Percentiles rank a stretch among this genome's conserved stretches.
Evolutionary conservation across 1,140 invertebrate genomes (phyloP).

Genomic region (Nasonia longicornis): DNA sequence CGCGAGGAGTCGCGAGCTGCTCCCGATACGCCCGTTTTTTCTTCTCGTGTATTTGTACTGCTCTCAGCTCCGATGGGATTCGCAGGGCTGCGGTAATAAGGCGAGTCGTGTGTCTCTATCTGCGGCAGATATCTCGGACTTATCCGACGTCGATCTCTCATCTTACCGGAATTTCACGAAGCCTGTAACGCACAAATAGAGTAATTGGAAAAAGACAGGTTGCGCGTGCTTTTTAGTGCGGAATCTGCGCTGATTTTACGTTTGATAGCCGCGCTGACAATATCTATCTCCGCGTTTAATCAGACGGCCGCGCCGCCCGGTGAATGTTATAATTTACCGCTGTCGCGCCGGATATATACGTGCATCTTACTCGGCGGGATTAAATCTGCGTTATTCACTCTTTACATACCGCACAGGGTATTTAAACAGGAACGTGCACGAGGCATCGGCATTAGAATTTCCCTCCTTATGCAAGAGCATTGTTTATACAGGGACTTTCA

Average conservation of each 20-base stretch:
- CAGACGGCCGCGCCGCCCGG: not conserved
- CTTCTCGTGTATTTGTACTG: not conserved
- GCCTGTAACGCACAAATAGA: not conserved
- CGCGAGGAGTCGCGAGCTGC: not conserved
- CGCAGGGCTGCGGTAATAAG: too few relatives aligned
- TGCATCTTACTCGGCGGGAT: not conserved
- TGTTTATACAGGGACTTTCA: conserved; percentile 14
- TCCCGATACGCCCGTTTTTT: not conserved
- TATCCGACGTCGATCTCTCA: not conserved
- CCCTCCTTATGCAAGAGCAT: not conserved
- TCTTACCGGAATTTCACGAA: not conserved
- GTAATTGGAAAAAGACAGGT: conserved; percentile 18
- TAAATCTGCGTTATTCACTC: too few relatives aligned
- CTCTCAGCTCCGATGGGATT: not conserved
- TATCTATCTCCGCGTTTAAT: conserved; percentile 3
- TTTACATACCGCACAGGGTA: too few relatives aligned
- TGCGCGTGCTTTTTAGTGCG: not conserved
- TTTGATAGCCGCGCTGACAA: not conserved
- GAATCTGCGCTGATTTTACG: not conserved
- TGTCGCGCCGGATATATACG: not conserved
- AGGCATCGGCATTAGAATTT: not conserved
- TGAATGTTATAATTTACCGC: not conserved
- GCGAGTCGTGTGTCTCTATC: too few relatives aligned
- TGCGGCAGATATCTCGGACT: not conserved
- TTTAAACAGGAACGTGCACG: not conserved